Evolutionary conservation across 2,888 invertebrate species (phyloP), one percentile per base, ranked within the genome.

Genomic region (Heliconius ethilla): DNA sequence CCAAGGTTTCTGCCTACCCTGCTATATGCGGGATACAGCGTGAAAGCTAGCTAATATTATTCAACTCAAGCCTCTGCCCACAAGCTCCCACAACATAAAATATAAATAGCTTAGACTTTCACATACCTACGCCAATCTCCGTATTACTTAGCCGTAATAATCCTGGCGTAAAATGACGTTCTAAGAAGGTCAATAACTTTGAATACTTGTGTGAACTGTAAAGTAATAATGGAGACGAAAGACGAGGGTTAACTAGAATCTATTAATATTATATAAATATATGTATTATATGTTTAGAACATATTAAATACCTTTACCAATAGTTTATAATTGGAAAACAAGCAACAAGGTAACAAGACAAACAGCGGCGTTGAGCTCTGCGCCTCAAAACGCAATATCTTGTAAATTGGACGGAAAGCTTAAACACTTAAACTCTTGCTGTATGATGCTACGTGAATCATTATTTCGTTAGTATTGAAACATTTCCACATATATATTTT

Each of bases 171-270:
- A 40, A 67, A 67, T 40, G n/a, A 40, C 67, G n/a, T 67, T 67
- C 37, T 67, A 40, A 67, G 67, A 67, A 67, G 67, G n/a, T 40
- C 67, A 67, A 40, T 67, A 40, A 67, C 67, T 40, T 67, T 37
- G 37, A 67, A 40, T 40, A 15, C 40, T 40, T 25, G 13, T 40
- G 25, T n/a, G 40, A 67, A 55, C 7, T 55, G 22, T 55, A 55
- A 55, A 40, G 67, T 67, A 40, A 33, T 40, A 67, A 40, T n/a
- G 7, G 37, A 40, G 37, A n/a, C 5, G 37, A 37, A 67, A 11
- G 33, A 22, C n/a, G n/a, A 22, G 59, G 10, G 37, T 66, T 66
- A 37, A 66, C n/a, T 22, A 66, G n/a, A 37, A 37, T 37, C 5
- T n/a, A 67, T 37, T n/a, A 67, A 65, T 15, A 7, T 33, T 7